phyloP scores from a whole-genome alignment of 2,797 vertebrate genomes.

The Anisognathus igniventris region DNA sequence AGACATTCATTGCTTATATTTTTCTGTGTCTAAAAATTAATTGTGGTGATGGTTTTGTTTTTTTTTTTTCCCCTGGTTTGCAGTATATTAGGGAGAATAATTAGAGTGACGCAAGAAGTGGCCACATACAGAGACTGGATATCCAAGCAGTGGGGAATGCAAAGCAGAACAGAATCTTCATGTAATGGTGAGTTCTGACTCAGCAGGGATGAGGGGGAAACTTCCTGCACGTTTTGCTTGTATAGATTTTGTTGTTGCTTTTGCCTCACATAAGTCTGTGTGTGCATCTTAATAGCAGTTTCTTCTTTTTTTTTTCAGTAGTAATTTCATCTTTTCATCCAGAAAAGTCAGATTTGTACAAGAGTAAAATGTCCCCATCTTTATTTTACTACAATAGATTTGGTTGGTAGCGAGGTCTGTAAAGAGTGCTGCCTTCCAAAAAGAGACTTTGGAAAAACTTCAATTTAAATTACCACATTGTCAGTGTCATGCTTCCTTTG shows the following conservation, averaged over 20 bases:
- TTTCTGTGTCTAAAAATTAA: background rate
- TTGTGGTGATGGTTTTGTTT: background rate
- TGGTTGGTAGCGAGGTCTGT: background rate
- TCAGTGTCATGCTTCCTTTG: background rate
- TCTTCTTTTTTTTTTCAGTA: background rate
- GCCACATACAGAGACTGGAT: constrained; percentile 96
- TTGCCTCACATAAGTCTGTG: background rate
- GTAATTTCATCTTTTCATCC: background rate
- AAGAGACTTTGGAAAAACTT: background rate
- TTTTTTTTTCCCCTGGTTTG: background rate
- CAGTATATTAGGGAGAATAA: constrained; percentile 96
- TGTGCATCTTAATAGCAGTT: background rate
- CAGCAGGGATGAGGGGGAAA: background rate
- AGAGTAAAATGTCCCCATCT: background rate
- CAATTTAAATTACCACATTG: rapidly evolving
- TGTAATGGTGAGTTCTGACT: constrained; percentile 82
- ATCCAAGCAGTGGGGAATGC: constrained; percentile 87
- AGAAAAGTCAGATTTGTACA: background rate
- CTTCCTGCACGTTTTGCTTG: background rate
- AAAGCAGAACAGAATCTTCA: constrained; percentile 80
- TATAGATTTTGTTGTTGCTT: background rate
- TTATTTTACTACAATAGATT: background rate
- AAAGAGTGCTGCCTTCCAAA: background rate
- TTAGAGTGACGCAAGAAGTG: constrained; percentile 94
- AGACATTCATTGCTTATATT: background rate